Conservation (phyloP, 2,888 invertebrate genomes). For the Drosophila ochracea region DNA sequence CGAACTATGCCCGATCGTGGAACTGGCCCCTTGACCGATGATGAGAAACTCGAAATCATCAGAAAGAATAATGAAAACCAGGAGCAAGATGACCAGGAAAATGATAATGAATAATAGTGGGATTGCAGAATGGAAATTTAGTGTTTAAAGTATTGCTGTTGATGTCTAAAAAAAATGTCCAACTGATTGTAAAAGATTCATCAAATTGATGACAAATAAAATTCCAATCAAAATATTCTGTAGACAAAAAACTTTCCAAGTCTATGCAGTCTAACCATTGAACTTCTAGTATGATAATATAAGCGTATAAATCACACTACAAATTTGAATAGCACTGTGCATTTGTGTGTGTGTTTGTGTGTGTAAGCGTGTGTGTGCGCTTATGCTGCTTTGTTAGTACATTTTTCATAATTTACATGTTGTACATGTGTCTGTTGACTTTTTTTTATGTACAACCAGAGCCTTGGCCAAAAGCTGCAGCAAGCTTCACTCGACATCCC, state of each 20-base stretch:
- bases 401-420: conserved; percentile 80
- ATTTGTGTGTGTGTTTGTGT: conserved; percentile 1
- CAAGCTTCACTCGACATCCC: conserved; percentile 13
- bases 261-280: background rate
- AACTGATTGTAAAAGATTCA: background rate
- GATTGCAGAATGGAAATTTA: background rate
- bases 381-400: conserved; percentile 74
- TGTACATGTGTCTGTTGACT: conserved; percentile 77
- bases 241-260: fast-evolving
- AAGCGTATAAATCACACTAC: conserved; percentile 6
- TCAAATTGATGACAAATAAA: conserved; percentile 8
- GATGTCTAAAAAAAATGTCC: conserved; percentile 3
- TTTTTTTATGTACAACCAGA: conserved; percentile 73
- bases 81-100: conserved; percentile 1
- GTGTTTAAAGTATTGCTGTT: background rate
- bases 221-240: background rate
- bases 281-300: background rate
- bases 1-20: conserved; percentile 16
- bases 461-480: conserved; percentile 77
- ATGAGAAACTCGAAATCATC: conserved; percentile 46
- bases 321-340: conserved; percentile 31
- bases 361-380: conserved; percentile 25
- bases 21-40: conserved; percentile 51
- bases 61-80: conserved; percentile 15
- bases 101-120: conserved; percentile 8